Percentiles rank a stretch among this genome's conserved stretches.
These are phyloP conservation scores for Schizotus pectinicornis DNA, from an alignment of 2,888 invertebrate genomes.

Conservation along the genomic window DNA sequence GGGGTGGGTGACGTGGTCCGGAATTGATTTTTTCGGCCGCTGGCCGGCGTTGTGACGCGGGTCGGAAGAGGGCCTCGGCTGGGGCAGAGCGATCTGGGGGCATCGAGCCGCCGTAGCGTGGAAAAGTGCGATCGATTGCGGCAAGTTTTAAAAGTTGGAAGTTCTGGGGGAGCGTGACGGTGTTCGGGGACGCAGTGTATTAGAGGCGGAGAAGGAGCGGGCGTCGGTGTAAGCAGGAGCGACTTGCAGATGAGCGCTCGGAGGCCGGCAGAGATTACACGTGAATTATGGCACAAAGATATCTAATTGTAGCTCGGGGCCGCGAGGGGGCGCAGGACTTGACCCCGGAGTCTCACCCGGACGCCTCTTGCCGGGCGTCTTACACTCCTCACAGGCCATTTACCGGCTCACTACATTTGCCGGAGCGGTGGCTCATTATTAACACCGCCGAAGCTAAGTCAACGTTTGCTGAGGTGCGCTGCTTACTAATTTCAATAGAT, in stretches of 20 bases:
- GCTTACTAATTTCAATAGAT: slow-evolving; percentile 61
- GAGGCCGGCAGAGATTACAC: slow-evolving; percentile 64
- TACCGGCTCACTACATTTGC: slow-evolving; percentile 59
- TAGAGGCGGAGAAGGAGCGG: slow-evolving; percentile 11
- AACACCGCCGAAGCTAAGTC: slow-evolving; percentile 56
- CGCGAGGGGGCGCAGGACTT: slow-evolving; percentile 49
- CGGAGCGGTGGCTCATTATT: slow-evolving; percentile 53
- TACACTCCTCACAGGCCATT: slow-evolving; percentile 56
- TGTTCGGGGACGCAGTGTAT: slow-evolving; percentile 7
- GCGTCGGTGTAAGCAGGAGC: slow-evolving; percentile 35
- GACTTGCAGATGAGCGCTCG: slow-evolving; percentile 56
- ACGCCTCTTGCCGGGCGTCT: slow-evolving; percentile 39
- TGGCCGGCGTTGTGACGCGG: too few species aligned
- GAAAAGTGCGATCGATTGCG: slow-evolving; percentile 23
- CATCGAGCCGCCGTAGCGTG: background rate
- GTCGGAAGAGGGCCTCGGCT: too few species aligned
- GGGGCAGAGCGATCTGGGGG: too few species aligned
- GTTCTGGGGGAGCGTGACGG: slow-evolving; percentile 9
- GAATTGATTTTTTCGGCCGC: too few species aligned
- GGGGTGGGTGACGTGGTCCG: too few species aligned
- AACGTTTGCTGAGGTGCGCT: slow-evolving; percentile 59
- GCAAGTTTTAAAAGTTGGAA: slow-evolving; percentile 30
- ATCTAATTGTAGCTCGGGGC: slow-evolving; percentile 61
- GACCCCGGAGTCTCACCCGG: slow-evolving; percentile 47
- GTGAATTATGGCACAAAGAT: slow-evolving; percentile 66